These are phyloP conservation scores for Helostoma temminkii DNA, from an alignment of 2,797 vertebrate species.

Conservation along the genomic window DNA sequence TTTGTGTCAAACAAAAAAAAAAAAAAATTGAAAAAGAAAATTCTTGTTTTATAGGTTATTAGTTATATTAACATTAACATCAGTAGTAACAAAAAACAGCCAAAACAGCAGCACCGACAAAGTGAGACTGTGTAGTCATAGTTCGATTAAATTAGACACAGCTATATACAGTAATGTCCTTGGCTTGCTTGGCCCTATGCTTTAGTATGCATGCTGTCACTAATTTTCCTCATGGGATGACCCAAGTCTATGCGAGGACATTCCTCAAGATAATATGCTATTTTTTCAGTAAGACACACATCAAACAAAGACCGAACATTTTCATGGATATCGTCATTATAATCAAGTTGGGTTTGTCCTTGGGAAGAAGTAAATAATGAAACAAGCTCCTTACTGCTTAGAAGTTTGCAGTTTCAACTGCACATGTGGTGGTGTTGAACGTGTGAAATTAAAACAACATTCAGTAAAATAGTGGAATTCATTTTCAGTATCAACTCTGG, in stretches of 20 bases:
- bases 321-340: constrained; percentile 35
- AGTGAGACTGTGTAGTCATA: too few species aligned
- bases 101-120: background rate
- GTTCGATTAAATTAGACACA: too few species aligned
- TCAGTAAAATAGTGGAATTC: background rate
- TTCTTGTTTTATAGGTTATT: too few species aligned
- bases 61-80: constrained; percentile 3
- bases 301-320: constrained; percentile 37
- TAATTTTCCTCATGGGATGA: constrained; percentile 55
- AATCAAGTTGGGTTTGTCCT: constrained; percentile 48
- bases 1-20: background rate
- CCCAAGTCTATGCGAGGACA: constrained; percentile 21
- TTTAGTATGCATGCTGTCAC: constrained; percentile 34
- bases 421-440: constrained; percentile 3
- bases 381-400: constrained; percentile 40
- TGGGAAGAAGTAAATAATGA: constrained; percentile 44
- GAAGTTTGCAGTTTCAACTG: constrained; percentile 31
- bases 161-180: too few species aligned
- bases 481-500: background rate
- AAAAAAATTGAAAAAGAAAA: too few species aligned
- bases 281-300: constrained; percentile 40
- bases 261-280: constrained; percentile 10
- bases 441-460: constrained; percentile 3
- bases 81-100: background rate
- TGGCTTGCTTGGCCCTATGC: constrained; percentile 25